Conservation (phyloP, 1,140 invertebrate genomes). For the Dinoponera quadriceps region DNA sequence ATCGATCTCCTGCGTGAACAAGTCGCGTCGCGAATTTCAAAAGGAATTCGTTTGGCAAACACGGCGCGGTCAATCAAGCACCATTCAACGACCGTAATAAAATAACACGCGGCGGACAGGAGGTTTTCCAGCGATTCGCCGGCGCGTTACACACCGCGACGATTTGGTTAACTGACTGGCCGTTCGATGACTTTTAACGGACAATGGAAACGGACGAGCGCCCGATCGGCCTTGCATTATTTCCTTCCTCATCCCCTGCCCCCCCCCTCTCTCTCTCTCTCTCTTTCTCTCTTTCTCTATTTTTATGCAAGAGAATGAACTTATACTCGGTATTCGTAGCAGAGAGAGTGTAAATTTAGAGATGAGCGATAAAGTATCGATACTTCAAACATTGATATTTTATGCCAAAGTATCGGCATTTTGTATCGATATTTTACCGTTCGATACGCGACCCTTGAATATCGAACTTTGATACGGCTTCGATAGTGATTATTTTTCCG, state of each 20-base stretch:
- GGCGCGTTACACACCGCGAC: slow-evolving; percentile 45
- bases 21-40: slow-evolving; percentile 30
- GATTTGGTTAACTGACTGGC: slow-evolving; percentile 66
- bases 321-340: too few relatives aligned
- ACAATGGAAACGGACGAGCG: slow-evolving; percentile 49
- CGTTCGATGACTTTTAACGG: slow-evolving; percentile 71
- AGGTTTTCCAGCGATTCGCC: slow-evolving; percentile 32
- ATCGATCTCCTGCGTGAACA: slow-evolving; percentile 22
- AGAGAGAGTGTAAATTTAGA: too few relatives aligned
- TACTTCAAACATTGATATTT: too few relatives aligned
- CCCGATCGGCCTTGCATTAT: not conserved
- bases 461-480: too few relatives aligned
- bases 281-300: too few relatives aligned
- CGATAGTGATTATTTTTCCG: too few relatives aligned
- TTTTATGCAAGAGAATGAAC: too few relatives aligned
- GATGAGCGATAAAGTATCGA: too few relatives aligned
- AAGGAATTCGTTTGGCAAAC: slow-evolving; percentile 70
- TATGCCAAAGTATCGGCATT: too few relatives aligned
- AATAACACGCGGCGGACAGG: slow-evolving; percentile 63
- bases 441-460: too few relatives aligned
- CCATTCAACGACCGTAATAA: slow-evolving; percentile 71
- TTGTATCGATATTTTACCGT: too few relatives aligned
- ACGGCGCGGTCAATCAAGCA: slow-evolving; percentile 73
- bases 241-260: not conserved
- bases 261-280: too few relatives aligned